A percentile compares a stretch with the other conserved stretches of the same genome.
Evolutionary conservation across 2,888 invertebrate species (phyloP).

Genomic region (Calephelis perditalis): DNA sequence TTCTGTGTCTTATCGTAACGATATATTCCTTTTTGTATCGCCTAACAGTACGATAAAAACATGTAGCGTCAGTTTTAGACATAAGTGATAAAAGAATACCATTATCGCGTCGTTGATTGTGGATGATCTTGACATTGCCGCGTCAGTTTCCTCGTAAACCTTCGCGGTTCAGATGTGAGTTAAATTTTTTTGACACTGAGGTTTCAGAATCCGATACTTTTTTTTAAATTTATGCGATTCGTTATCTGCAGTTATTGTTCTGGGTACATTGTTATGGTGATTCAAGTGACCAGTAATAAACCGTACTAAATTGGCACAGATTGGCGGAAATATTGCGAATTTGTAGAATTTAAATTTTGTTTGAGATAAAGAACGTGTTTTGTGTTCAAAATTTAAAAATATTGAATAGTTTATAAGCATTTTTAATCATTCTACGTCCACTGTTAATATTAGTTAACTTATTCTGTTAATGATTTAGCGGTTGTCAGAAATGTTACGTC

Average conservation of each 20-base stretch:
- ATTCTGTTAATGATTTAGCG: too few species aligned
- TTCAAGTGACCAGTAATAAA: slow-evolving; percentile 47
- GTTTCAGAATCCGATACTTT: slow-evolving; percentile 61
- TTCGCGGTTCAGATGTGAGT: slow-evolving; percentile 35
- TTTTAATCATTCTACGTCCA: too few species aligned
- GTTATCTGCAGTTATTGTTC: slow-evolving; percentile 61
- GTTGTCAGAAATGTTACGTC: too few species aligned
- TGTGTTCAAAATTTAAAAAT: not conserved
- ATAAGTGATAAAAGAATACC: slow-evolving; percentile 26
- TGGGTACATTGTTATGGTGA: slow-evolving; percentile 66
- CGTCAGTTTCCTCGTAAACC: slow-evolving; percentile 32
- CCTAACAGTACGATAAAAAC: slow-evolving; percentile 25
- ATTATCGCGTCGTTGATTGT: slow-evolving; percentile 24
- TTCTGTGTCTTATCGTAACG: slow-evolving; percentile 56
- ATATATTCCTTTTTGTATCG: slow-evolving; percentile 21
- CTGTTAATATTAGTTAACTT: too few species aligned
- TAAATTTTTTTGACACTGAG: slow-evolving; percentile 33
- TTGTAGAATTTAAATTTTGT: slow-evolving; percentile 13
- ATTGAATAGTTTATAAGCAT: too few species aligned
- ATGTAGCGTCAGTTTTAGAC: slow-evolving; percentile 21
- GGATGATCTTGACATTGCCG: slow-evolving; percentile 57
- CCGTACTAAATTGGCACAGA: slow-evolving; percentile 50
- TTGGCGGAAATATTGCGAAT: slow-evolving; percentile 49
- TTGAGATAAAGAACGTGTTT: slow-evolving; percentile 5
- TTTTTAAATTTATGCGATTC: slow-evolving; percentile 50